A percentile compares a stretch with the other conserved stretches of the same genome.
phyloP scores from a whole-genome alignment of 2,888 invertebrate genomes.

The Lamellibrachia columna region DNA sequence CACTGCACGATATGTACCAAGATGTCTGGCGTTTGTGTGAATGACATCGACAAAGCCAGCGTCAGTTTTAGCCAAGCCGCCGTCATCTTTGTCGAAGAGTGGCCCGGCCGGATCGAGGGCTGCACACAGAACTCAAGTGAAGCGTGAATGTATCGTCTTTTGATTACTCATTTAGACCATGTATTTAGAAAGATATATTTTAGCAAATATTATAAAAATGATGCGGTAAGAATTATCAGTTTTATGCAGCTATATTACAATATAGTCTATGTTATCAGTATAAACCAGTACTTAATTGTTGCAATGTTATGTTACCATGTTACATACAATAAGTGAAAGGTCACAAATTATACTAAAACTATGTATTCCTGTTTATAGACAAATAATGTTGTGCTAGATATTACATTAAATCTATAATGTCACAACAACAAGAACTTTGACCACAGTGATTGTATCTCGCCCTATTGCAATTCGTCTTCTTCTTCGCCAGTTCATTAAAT shows the following conservation, averaged over 20 bases:
- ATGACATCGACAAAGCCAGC: conserved; percentile 90
- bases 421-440: neutral
- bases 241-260: no score
- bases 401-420: neutral
- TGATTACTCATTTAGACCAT: no score
- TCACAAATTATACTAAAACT: no score
- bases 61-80: conserved; percentile 83
- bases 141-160: neutral
- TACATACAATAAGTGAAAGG: no score
- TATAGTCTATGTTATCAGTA: no score
- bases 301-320: no score
- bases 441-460: neutral
- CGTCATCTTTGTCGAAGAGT: conserved; percentile 83
- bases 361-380: no score
- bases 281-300: no score
- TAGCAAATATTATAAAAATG: no score
- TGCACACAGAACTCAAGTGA: conserved; percentile 32
- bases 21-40: conserved; percentile 79
- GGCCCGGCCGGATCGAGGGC: conserved; percentile 91
- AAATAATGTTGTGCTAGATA: no score
- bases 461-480: neutral
- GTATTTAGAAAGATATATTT: no score
- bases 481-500: neutral
- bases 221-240: no score
- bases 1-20: conserved; percentile 31